phyloP scores from a whole-genome alignment of 2,797 vertebrate genomes.

The Sebastiscus tertius region DNA sequence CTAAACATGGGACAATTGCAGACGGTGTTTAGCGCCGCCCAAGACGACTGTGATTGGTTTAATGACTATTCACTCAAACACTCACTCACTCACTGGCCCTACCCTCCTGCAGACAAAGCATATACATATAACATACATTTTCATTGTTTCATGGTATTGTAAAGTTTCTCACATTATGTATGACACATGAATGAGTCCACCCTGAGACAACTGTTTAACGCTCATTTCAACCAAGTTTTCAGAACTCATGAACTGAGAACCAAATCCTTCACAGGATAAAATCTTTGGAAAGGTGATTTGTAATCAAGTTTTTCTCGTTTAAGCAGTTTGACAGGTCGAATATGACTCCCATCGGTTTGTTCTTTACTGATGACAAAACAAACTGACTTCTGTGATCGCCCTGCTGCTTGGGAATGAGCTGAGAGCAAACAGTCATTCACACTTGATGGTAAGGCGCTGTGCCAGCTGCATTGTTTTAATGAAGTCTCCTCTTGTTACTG shows the following conservation, averaged over 20 bases:
- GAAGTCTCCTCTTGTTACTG: constrained; percentile 21
- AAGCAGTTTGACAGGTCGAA: background rate
- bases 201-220: background rate
- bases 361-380: background rate
- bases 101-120: background rate
- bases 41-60: too few relatives aligned
- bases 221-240: background rate
- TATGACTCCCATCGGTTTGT: background rate
- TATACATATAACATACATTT: background rate
- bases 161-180: background rate
- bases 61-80: too few relatives aligned
- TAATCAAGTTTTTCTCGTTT: background rate
- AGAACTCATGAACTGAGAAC: background rate
- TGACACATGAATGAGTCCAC: background rate
- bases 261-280: background rate
- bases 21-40: too few relatives aligned
- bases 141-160: background rate
- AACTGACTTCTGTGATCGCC: background rate
- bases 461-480: constrained; percentile 41
- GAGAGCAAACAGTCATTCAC: constrained; percentile 15
- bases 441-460: background rate
- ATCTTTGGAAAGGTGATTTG: background rate
- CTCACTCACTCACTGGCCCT: background rate
- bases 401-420: constrained; percentile 1
- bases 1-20: too few relatives aligned